Conservation (phyloP, 1,140 invertebrate species). For the Drosophila sucinea region DNA sequence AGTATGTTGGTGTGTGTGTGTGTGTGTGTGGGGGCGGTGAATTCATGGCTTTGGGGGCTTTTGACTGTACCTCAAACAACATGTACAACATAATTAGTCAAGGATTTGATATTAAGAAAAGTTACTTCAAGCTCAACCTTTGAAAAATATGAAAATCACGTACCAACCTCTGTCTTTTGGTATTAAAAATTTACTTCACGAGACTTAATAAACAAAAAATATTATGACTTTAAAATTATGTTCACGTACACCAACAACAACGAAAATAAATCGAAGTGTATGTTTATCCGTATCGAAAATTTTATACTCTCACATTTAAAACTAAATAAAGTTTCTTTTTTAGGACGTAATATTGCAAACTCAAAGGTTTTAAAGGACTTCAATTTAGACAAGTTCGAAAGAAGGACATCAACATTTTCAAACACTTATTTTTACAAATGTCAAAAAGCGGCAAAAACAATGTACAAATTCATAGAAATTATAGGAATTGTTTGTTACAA, state of each 20-base stretch:
- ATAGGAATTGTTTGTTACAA: too few species aligned
- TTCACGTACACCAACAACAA: conserved; percentile 43
- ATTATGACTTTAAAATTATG: conserved; percentile 45
- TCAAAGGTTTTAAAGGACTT: too few species aligned
- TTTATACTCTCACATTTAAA: neutral
- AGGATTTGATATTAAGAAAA: conserved; percentile 55
- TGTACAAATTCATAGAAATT: too few species aligned
- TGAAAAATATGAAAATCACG: conserved; percentile 44
- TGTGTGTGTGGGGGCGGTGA: conserved; percentile 8
- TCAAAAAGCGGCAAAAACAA: too few species aligned
- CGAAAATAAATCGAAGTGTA: conserved; percentile 24
- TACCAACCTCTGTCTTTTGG: conserved; percentile 17
- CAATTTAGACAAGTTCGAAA: too few species aligned
- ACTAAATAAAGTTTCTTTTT: neutral
- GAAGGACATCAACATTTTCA: too few species aligned
- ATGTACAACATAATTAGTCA: conserved; percentile 63
- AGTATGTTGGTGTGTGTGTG: conserved; percentile 21
- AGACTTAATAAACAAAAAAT: conserved; percentile 20
- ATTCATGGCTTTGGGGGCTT: conserved; percentile 28
- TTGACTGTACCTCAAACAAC: neutral
- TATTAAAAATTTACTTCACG: conserved; percentile 40
- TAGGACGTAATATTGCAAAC: too few species aligned
- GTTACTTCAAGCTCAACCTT: conserved; percentile 22
- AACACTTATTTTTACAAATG: too few species aligned
- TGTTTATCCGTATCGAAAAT: neutral